These are phyloP conservation scores for Xyrauchen texanus DNA, from an alignment of 2,113 vertebrate genomes.

Conservation along the genomic window DNA sequence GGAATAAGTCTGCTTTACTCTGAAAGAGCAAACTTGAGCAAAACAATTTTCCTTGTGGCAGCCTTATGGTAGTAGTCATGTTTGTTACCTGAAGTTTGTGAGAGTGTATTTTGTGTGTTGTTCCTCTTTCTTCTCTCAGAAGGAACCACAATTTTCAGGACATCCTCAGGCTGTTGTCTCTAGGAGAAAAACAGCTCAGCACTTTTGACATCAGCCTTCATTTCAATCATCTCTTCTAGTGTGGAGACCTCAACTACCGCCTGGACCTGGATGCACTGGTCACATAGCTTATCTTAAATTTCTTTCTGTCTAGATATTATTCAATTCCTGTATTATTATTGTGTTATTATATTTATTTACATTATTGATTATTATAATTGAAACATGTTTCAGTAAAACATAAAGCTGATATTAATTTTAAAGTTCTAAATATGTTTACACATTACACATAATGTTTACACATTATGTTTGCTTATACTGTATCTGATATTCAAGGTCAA, in stretches of 20 bases:
- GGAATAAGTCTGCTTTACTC: too few species aligned
- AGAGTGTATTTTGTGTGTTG: not conserved
- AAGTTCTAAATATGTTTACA: not conserved
- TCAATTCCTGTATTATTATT: not conserved
- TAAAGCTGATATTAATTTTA: too few species aligned
- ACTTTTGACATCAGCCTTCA: slow-evolving; percentile 79
- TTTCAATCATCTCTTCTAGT: slow-evolving; percentile 82
- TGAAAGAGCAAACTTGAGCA: too few species aligned
- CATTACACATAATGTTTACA: too few species aligned
- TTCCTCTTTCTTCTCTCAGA: slow-evolving; percentile 56
- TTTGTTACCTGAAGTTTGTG: not conserved
- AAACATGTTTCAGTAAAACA: too few species aligned
- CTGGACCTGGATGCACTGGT: slow-evolving; percentile 80
- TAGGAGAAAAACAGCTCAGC: slow-evolving; percentile 76
- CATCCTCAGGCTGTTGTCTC: slow-evolving; percentile 75
- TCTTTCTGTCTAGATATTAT: not conserved
- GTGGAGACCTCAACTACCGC: slow-evolving; percentile 82
- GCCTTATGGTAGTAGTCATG: not conserved
- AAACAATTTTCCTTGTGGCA: too few species aligned
- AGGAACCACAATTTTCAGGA: slow-evolving; percentile 82
- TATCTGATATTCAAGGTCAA: not conserved
- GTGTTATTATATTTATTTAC: not conserved
- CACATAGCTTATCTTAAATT: not conserved
- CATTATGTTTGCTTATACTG: not conserved
- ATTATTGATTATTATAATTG: too few species aligned